Percentiles rank a stretch among this genome's conserved stretches.
phyloP scores from a whole-genome alignment of 1,140 invertebrate genomes.

The Leptinotarsa undecemlineata region DNA sequence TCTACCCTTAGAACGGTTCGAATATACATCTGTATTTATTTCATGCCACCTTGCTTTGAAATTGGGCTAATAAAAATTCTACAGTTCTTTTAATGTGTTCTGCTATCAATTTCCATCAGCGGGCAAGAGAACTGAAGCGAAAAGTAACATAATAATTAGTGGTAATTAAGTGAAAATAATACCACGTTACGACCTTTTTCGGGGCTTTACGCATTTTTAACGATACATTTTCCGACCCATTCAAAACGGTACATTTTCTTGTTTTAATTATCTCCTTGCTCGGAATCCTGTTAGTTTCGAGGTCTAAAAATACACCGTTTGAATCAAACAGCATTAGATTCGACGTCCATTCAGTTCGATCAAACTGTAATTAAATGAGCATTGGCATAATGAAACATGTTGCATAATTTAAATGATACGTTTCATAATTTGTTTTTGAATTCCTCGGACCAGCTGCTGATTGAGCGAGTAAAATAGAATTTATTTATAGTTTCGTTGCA shows the following conservation, averaged over 20 bases:
- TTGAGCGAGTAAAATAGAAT: neutral
- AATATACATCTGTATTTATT: no score
- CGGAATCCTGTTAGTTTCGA: neutral
- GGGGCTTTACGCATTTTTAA: neutral
- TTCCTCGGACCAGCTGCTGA: neutral
- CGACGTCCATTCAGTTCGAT: no score
- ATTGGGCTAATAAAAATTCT: no score
- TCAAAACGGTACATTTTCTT: slow-evolving; percentile 1
- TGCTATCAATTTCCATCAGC: neutral
- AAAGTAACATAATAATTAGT: neutral
- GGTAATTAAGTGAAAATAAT: neutral
- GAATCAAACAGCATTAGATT: no score
- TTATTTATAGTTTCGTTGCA: neutral
- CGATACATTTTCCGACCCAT: neutral
- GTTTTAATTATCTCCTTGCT: slow-evolving; percentile 3
- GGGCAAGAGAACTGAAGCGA: neutral
- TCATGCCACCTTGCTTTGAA: no score
- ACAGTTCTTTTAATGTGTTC: neutral
- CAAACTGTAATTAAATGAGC: no score
- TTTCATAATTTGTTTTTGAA: neutral
- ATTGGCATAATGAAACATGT: neutral
- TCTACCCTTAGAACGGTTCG: no score
- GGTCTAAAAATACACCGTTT: no score
- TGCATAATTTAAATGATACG: neutral
- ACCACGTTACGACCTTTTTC: neutral